Evolutionary conservation across 2,113 vertebrate genomes (phyloP).

Genomic region (Anguilla rostrata): DNA sequence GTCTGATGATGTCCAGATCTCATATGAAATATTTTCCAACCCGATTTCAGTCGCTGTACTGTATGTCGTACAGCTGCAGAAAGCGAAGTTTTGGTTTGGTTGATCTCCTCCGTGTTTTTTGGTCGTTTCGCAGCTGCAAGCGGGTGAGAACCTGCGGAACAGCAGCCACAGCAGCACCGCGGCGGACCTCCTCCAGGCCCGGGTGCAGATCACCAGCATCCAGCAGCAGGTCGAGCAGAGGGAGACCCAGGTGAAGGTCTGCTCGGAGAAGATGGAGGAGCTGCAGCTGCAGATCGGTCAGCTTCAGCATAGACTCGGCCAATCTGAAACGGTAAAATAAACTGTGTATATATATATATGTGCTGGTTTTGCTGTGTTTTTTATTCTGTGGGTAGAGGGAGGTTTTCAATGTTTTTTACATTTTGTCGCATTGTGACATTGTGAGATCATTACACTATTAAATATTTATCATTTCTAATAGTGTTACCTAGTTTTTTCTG

Average conservation of each 20-base stretch:
- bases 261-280: conserved; percentile 71
- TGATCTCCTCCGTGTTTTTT: not conserved
- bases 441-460: no score
- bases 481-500: no score
- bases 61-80: no score
- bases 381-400: no score
- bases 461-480: no score
- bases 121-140: conserved; percentile 79
- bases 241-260: conserved; percentile 66
- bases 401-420: no score
- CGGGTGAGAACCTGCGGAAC: conserved; percentile 87
- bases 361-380: not conserved
- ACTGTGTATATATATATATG: not conserved
- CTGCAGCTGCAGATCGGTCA: conserved; percentile 64
- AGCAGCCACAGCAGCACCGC: conserved; percentile 88
- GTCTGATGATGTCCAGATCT: no score
- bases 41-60: no score
- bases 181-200: conserved; percentile 86
- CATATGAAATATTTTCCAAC: no score
- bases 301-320: conserved; percentile 72
- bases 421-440: no score
- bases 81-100: no score
- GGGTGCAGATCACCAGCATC: conserved; percentile 81
- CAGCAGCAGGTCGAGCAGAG: conserved; percentile 86
- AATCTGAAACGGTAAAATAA: conserved; percentile 73